These are phyloP conservation scores for Astur gentilis DNA, from an alignment of 2,113 vertebrate species.

Conservation along the genomic window DNA sequence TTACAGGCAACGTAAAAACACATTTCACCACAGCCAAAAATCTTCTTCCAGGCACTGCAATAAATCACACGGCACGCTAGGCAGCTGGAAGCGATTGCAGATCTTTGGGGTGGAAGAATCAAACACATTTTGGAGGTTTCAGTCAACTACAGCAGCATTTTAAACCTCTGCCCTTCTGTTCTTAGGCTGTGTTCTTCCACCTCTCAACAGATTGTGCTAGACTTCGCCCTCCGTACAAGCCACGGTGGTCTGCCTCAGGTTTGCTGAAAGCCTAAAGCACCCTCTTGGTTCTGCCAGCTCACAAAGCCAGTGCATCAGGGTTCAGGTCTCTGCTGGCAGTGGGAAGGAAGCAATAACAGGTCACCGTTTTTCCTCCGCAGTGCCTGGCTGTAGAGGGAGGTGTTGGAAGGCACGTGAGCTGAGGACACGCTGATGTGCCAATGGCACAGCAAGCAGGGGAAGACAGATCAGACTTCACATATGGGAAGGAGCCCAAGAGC, in stretches of 20 bases:
- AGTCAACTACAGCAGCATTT: constrained; percentile 2
- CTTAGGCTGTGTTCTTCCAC: neutral
- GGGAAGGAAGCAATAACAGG: neutral
- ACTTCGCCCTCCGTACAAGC: neutral
- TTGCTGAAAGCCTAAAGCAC: neutral
- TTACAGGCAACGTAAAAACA: neutral
- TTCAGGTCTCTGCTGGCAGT: neutral
- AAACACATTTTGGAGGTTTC: neutral
- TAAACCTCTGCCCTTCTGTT: neutral
- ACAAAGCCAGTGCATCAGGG: rapidly evolving
- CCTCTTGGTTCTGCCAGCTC: neutral
- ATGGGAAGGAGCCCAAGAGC: neutral
- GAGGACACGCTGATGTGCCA: neutral
- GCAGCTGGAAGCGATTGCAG: constrained; percentile 36
- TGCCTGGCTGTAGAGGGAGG: neutral
- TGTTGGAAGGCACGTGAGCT: neutral
- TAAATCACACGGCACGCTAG: neutral
- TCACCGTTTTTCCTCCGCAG: neutral
- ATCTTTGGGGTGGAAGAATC: neutral
- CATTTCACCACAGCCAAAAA: constrained; percentile 27
- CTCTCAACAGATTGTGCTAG: neutral
- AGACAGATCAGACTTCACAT: neutral
- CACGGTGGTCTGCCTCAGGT: neutral
- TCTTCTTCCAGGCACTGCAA: neutral
- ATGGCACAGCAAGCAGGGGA: neutral